Evolutionary conservation across 2,888 invertebrate species (phyloP).

Genomic region (Morinoia aosen): DNA sequence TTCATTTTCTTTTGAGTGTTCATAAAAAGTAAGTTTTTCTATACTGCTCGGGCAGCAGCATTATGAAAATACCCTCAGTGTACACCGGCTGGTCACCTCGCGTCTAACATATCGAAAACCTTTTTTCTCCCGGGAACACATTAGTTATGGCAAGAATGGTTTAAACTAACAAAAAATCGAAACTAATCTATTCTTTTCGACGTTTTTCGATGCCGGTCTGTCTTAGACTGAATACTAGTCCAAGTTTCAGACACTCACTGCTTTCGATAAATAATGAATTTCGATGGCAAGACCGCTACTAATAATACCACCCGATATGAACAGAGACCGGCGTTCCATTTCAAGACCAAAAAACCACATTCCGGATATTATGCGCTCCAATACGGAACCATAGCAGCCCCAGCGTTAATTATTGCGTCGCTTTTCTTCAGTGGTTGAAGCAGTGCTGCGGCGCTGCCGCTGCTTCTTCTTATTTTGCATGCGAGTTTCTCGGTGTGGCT

Average conservation of each 20-base stretch:
- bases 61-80: no score
- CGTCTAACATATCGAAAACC: no score
- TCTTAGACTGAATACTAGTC: neutral
- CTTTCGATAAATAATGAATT: neutral
- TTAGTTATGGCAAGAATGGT: no score
- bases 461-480: conserved; percentile 2
- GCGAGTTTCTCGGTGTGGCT: neutral
- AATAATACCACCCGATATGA: neutral
- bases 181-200: no score
- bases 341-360: neutral
- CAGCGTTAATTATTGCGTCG: neutral
- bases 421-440: neutral
- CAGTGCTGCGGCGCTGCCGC: neutral
- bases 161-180: no score
- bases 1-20: no score
- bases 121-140: no score
- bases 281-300: neutral
- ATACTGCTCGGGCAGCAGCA: no score
- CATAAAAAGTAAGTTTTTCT: no score
- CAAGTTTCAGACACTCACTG: neutral
- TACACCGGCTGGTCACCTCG: no score
- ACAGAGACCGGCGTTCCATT: neutral
- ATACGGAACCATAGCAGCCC: neutral
- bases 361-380: neutral
- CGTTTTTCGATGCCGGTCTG: neutral